phyloP scores from a whole-genome alignment of 2,113 vertebrate species.

The Chinchilla lanigera region DNA sequence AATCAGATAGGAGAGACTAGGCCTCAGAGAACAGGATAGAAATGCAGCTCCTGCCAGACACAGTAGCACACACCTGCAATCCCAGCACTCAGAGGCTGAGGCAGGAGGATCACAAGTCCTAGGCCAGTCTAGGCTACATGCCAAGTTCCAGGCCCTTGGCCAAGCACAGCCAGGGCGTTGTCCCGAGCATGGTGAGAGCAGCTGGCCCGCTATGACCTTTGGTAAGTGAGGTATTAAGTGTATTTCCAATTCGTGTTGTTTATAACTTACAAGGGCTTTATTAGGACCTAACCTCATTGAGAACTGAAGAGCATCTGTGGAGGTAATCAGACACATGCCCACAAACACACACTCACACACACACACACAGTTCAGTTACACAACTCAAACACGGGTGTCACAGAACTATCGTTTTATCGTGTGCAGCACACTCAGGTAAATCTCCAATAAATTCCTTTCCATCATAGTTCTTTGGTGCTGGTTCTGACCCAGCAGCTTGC shows the following conservation, averaged over 20 bases:
- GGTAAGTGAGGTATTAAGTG: not conserved
- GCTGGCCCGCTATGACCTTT: not conserved
- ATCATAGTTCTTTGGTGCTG: not conserved
- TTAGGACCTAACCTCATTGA: not conserved
- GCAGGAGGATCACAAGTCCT: not conserved
- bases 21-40: not conserved
- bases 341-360: not conserved
- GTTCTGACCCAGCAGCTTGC: not conserved
- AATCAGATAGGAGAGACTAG: not conserved
- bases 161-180: fast-evolving
- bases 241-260: not conserved
- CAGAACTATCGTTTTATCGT: not conserved
- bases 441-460: not conserved
- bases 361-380: not conserved
- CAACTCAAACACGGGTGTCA: not conserved
- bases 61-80: not conserved
- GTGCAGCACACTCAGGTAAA: not conserved
- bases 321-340: not conserved
- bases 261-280: not conserved
- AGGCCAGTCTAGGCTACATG: not conserved
- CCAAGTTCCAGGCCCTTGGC: not conserved
- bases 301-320: not conserved
- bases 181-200: not conserved
- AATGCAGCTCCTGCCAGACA: not conserved
- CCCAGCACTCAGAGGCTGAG: not conserved